Evolutionary conservation across 1,140 invertebrate genomes (phyloP).

Genomic region (Drosophila mojavensis): DNA sequence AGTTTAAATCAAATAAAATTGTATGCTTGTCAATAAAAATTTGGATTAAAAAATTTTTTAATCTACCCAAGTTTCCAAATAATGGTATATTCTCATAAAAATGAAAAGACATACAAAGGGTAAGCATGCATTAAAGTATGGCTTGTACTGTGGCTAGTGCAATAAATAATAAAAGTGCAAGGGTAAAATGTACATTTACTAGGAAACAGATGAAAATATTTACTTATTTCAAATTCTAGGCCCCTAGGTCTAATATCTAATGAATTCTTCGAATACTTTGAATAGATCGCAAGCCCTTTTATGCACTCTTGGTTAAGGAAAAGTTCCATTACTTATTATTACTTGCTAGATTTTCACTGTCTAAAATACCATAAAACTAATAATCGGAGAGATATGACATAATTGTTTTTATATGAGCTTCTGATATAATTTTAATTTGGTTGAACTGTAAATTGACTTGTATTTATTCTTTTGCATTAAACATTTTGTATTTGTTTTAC

Average conservation of each 20-base stretch:
- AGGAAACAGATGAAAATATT: not conserved
- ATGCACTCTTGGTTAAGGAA: constrained; percentile 35
- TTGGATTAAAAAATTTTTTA: too few relatives aligned
- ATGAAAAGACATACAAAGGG: too few relatives aligned
- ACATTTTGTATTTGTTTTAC: constrained; percentile 65
- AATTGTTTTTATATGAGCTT: constrained; percentile 16
- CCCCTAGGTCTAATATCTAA: too few relatives aligned
- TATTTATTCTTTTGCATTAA: constrained; percentile 7
- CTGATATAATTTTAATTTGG: constrained; percentile 3
- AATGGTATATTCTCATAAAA: too few relatives aligned
- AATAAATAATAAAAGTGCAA: not conserved
- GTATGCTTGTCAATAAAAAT: too few relatives aligned
- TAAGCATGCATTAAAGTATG: too few relatives aligned
- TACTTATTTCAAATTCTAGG: too few relatives aligned
- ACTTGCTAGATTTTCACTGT: constrained; percentile 39
- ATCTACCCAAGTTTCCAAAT: too few relatives aligned
- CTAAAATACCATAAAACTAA: constrained; percentile 35
- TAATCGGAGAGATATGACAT: constrained; percentile 45
- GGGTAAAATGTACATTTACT: not conserved
- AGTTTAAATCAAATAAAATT: too few relatives aligned
- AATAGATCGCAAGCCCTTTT: not conserved
- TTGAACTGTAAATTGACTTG: constrained; percentile 17
- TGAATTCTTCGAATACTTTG: too few relatives aligned
- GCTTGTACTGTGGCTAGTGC: too few relatives aligned
- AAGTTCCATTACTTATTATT: constrained; percentile 14